Evolutionary conservation across 1,140 invertebrate species (phyloP).

Genomic region (Coboldia fuscipes): DNA sequence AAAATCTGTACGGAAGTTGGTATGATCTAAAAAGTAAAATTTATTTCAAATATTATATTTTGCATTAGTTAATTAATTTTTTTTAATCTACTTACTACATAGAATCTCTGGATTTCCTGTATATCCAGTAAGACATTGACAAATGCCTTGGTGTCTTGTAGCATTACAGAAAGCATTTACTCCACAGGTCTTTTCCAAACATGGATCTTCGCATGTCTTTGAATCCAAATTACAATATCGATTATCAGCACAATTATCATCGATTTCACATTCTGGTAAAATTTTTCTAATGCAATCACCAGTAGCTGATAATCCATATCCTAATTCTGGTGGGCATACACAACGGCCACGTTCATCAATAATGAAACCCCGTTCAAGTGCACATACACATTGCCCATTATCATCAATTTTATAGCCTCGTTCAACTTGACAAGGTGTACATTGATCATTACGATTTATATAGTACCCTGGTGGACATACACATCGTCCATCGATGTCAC

Average conservation of each 20-base stretch:
- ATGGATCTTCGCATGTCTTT: conserved; percentile 55
- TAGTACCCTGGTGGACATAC: conserved; percentile 53
- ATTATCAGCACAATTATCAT: conserved; percentile 58
- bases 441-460: conserved; percentile 51
- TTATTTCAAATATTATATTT: too few relatives aligned
- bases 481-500: conserved; percentile 44
- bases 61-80: conserved; percentile 1
- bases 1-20: conserved; percentile 50
- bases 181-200: conserved; percentile 44
- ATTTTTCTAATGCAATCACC: conserved; percentile 38
- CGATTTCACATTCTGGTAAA: conserved; percentile 37
- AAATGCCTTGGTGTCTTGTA: conserved; percentile 52
- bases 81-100: conserved; percentile 31
- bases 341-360: conserved; percentile 57
- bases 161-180: conserved; percentile 58
- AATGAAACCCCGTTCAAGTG: conserved; percentile 46
- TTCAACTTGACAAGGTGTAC: conserved; percentile 43
- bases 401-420: conserved; percentile 52
- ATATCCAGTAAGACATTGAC: conserved; percentile 49
- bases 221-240: conserved; percentile 45
- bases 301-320: conserved; percentile 37
- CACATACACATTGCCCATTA: conserved; percentile 58
- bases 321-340: conserved; percentile 45
- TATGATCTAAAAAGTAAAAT: conserved; percentile 15
- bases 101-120: conserved; percentile 41